phyloP scores from a whole-genome alignment of 2,888 invertebrate genomes.

The Tanypteryx hageni region DNA sequence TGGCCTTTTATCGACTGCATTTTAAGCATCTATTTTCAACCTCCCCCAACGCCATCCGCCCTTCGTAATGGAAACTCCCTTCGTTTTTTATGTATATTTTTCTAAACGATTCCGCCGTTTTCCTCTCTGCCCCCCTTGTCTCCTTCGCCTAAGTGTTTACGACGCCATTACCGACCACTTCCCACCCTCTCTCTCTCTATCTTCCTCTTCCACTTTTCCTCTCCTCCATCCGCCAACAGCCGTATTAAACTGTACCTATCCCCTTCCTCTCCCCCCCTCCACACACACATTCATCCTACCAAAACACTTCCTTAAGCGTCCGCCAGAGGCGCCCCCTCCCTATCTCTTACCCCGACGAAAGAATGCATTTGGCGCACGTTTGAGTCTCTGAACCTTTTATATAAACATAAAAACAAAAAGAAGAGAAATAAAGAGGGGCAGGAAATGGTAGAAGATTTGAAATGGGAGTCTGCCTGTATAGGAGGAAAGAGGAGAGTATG shows the following conservation, averaged over 20 bases:
- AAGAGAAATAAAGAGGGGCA: neutral
- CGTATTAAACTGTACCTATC: conserved; percentile 8
- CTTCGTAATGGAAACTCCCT: neutral
- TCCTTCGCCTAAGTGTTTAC: conserved; percentile 30
- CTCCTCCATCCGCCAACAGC: neutral
- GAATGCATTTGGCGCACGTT: conserved; percentile 19
- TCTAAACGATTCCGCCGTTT: conserved; percentile 34
- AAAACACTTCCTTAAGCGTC: conserved; percentile 18
- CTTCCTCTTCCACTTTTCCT: neutral
- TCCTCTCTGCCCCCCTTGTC: neutral
- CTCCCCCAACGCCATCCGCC: neutral
- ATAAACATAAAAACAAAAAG: conserved; percentile 18
- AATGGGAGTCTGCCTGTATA: neutral
- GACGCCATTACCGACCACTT: neutral
- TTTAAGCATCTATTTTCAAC: neutral
- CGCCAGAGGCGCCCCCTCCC: neutral
- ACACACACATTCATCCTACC: neutral
- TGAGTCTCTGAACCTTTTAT: neutral
- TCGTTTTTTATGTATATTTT: conserved; percentile 11
- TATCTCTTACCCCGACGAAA: neutral
- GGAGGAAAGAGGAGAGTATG: neutral
- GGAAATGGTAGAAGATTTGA: conserved; percentile 2
- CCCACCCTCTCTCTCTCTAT: too few species aligned
- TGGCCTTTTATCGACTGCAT: conserved; percentile 12
- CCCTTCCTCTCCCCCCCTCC: neutral